These are phyloP conservation scores for Pica pica DNA, from an alignment of 2,113 vertebrate species.

Conservation along the genomic window DNA sequence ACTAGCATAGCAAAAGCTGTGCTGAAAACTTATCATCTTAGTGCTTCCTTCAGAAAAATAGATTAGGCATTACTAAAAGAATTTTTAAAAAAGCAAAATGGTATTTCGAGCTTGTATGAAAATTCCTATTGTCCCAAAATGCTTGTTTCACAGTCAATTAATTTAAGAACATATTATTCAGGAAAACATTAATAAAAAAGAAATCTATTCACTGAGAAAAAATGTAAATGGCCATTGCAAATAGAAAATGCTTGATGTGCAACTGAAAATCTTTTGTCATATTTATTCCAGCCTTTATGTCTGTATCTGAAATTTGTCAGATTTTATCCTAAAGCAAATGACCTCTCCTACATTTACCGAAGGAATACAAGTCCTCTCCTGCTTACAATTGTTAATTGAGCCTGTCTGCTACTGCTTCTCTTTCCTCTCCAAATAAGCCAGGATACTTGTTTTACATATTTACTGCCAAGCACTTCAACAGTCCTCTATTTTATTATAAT, in stretches of 20 bases:
- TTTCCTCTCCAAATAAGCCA: constrained; percentile 50
- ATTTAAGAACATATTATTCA: constrained; percentile 30
- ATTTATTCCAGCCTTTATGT: constrained; percentile 59
- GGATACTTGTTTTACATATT: constrained; percentile 59
- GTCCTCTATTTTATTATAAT: constrained; percentile 42
- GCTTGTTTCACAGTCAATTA: constrained; percentile 45
- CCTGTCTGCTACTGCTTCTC: constrained; percentile 55
- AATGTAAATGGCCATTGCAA: constrained; percentile 21
- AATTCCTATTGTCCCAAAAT: constrained; percentile 31
- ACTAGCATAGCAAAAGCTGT: background rate
- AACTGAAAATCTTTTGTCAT: constrained; percentile 55
- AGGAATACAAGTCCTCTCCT: constrained; percentile 61
- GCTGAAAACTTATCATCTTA: background rate
- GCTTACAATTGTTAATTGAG: constrained; percentile 69
- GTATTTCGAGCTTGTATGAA: background rate
- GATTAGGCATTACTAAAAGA: background rate
- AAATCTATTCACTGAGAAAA: constrained; percentile 19
- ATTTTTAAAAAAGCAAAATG: background rate
- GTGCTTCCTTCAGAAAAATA: background rate
- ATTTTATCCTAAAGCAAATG: constrained; percentile 73
- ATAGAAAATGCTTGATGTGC: constrained; percentile 42
- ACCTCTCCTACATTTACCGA: constrained; percentile 59
- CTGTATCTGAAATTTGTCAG: constrained; percentile 63
- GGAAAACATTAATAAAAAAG: constrained; percentile 40
- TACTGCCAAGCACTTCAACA: constrained; percentile 60